Evolutionary conservation across 2,888 invertebrate genomes (phyloP).

Genomic region (Lycia hirtaria): DNA sequence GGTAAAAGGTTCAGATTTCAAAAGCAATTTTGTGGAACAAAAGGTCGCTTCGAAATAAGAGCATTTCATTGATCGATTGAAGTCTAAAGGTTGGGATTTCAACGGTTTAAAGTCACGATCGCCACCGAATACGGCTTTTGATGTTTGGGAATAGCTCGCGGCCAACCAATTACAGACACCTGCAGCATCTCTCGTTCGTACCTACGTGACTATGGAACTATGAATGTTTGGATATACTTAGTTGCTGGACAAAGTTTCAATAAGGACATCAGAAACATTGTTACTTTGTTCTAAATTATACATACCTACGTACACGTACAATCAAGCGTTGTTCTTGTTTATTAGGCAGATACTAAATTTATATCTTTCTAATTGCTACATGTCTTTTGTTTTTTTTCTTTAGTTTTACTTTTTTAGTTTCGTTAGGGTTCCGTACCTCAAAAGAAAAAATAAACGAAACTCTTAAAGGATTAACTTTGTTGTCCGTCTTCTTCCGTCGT

Average conservation of each 20-base stretch:
- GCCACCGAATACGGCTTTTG: conserved; percentile 28
- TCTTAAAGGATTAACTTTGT: no score
- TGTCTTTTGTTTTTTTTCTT: no score
- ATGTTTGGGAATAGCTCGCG: conserved; percentile 34
- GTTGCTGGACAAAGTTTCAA: background rate
- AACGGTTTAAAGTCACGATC: conserved; percentile 29
- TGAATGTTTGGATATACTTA: background rate
- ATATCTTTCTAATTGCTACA: no score
- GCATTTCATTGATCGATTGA: conserved; percentile 32
- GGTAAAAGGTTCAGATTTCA: conserved; percentile 22
- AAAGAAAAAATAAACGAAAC: no score
- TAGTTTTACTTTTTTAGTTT: no score
- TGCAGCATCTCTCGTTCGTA: conserved; percentile 31
- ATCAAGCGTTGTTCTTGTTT: no score
- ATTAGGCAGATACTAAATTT: no score
- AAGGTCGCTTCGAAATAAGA: conserved; percentile 26
- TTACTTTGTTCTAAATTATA: no score
- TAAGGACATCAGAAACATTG: background rate
- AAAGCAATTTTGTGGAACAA: conserved; percentile 19
- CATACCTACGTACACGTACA: no score
- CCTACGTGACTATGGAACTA: conserved; percentile 18
- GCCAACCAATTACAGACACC: conserved; percentile 38
- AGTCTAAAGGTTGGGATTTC: conserved; percentile 35
- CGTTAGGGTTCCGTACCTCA: no score
- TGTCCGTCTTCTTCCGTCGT: no score